Evolutionary conservation across 2,888 invertebrate species (phyloP), one percentile per base, ranked within the genome.

Genomic region (Cryptophagus acutangulus): DNA sequence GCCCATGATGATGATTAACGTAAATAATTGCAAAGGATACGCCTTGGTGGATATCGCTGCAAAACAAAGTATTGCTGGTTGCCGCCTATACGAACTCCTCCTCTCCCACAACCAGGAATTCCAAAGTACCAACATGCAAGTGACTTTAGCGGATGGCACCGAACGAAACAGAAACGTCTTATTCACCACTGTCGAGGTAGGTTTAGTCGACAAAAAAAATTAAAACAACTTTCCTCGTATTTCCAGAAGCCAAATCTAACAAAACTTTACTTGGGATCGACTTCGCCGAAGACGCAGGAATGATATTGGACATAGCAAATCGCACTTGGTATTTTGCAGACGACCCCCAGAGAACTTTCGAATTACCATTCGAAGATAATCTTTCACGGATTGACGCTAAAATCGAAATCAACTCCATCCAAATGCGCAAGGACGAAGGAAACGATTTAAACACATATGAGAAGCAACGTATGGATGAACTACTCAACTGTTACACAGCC

Each of bases 221-320:
- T 13, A 16, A 6, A 9, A 33, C 15, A 5, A 33, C 9, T 4
- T 33, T 33, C 15, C 15, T 33, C 16, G 33, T 17, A 6, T n/a
- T 33, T 8, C 33, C 33, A 6, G 33, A 33, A 33, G n/a, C 8
- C 17, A 33, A 9, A 5, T n/a, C 15, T 10, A 16, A 5, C 17
- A 33, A 33, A 14, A 33, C 36, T 6, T 12, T 36, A n/a, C 30
- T 36, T 5, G 36, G 36, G 8, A 26, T 36, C 9, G 36, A 36
- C 30, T 36, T 36, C 30, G n/a, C n/a, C n/a, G n/a, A n/a, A n/a
- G n/a, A n/a, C n/a, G n/a, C n/a, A n/a, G n/a, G n/a, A n/a, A n/a
- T n/a, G n/a, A n/a, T n/a, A n/a, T n/a, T n/a, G n/a, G n/a, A n/a
- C n/a, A n/a, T n/a, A n/a, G n/a, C n/a, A n/a, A n/a, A n/a, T n/a